These are phyloP conservation scores for Chirona hameri DNA, from an alignment of 2,888 invertebrate genomes.

Conservation along the genomic window DNA sequence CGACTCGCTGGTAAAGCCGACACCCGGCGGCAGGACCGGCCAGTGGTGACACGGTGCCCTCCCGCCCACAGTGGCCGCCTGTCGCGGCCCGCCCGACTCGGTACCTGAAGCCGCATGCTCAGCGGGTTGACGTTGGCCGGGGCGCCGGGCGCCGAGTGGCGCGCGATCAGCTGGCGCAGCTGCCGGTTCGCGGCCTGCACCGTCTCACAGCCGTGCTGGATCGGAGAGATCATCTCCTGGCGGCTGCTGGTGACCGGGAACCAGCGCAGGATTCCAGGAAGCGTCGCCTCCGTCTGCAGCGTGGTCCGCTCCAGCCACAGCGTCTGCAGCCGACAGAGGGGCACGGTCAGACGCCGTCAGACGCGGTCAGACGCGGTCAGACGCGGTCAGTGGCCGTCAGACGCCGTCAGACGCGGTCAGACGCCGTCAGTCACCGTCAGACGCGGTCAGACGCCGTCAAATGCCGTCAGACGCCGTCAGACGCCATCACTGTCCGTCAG, in stretches of 20 bases:
- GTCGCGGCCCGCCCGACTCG: too few species aligned
- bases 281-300: conserved; percentile 70
- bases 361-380: too few species aligned
- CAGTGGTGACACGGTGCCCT: too few species aligned
- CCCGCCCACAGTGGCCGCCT: too few species aligned
- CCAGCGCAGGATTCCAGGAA: conserved; percentile 91
- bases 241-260: conserved; percentile 78
- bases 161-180: conserved; percentile 70
- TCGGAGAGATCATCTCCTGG: conserved; percentile 73
- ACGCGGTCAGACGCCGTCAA: too few species aligned
- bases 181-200: conserved; percentile 86
- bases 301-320: conserved; percentile 92
- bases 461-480: too few species aligned
- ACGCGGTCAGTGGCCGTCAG: too few species aligned
- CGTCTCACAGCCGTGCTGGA: conserved; percentile 88
- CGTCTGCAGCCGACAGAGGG: conserved; percentile 54
- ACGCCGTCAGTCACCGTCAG: too few species aligned
- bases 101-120: conserved; percentile 75
- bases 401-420: too few species aligned
- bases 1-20: too few species aligned
- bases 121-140: conserved; percentile 79
- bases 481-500: too few species aligned
- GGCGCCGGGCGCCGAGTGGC: conserved; percentile 66
- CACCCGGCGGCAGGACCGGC: too few species aligned
- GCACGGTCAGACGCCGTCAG: background rate